Evolutionary conservation across 2,888 invertebrate genomes (phyloP).

Genomic region (Drosophila quinaria): DNA sequence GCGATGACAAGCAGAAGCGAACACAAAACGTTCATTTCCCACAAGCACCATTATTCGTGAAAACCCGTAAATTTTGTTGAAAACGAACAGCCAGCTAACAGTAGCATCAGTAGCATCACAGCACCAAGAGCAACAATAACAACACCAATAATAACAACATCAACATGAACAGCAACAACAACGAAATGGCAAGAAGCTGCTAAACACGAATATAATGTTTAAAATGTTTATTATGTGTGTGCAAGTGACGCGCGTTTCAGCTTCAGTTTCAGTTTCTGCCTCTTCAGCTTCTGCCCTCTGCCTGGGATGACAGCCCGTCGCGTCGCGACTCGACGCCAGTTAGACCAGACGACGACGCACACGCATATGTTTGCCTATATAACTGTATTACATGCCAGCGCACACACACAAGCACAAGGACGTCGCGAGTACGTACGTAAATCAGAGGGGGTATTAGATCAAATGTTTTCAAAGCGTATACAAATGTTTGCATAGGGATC

Average conservation of each 20-base stretch:
- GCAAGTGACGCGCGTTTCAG: slow-evolving; percentile 72
- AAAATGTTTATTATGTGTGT: slow-evolving; percentile 80
- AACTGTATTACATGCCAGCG: slow-evolving; percentile 58
- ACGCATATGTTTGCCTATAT: slow-evolving; percentile 53
- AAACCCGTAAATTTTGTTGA: slow-evolving; percentile 77
- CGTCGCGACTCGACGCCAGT: slow-evolving; percentile 7
- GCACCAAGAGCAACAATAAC: slow-evolving; percentile 23
- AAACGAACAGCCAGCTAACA: slow-evolving; percentile 56
- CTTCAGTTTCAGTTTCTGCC: slow-evolving; percentile 2
- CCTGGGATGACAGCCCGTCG: slow-evolving; percentile 27
- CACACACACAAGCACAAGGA: slow-evolving; percentile 15
- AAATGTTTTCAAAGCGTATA: too few species aligned
- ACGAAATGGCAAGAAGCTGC: slow-evolving; percentile 70
- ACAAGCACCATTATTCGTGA: slow-evolving; percentile 81
- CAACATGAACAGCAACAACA: slow-evolving; percentile 19
- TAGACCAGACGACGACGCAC: slow-evolving; percentile 19
- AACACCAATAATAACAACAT: slow-evolving; percentile 17
- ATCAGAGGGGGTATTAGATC: neutral
- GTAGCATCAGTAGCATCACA: slow-evolving; percentile 27
- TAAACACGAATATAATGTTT: slow-evolving; percentile 82
- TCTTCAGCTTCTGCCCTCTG: slow-evolving; percentile 25
- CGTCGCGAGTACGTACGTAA: neutral
- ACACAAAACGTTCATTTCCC: slow-evolving; percentile 82
- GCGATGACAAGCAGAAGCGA: slow-evolving; percentile 80
- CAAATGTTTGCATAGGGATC: too few species aligned